Evolutionary conservation across 2,888 invertebrate species (phyloP).

Genomic region (Icerya purchasi): DNA sequence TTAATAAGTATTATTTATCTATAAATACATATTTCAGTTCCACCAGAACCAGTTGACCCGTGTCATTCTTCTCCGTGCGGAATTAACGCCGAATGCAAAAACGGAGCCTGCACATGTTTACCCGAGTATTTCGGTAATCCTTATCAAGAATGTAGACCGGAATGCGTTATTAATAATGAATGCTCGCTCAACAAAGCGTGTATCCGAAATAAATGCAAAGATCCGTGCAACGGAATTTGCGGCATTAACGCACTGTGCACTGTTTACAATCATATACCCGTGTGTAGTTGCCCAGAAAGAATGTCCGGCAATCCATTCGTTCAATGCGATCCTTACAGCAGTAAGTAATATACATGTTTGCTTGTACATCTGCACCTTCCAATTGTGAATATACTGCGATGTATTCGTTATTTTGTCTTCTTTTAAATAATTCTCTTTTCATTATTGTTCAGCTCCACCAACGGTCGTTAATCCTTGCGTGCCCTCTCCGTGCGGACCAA

Average conservation of each 20-base stretch:
- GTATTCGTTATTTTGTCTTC: neutral
- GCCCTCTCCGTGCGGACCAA: slow-evolving; percentile 30
- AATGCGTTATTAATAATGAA: slow-evolving; percentile 55
- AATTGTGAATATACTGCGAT: slow-evolving; percentile 1
- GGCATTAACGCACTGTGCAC: slow-evolving; percentile 51
- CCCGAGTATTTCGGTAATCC: slow-evolving; percentile 49
- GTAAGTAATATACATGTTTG: slow-evolving; percentile 3
- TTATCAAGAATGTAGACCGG: slow-evolving; percentile 49
- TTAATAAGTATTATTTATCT: too few species aligned
- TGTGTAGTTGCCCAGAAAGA: slow-evolving; percentile 42
- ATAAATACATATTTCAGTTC: too few species aligned
- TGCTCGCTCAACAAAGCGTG: slow-evolving; percentile 51
- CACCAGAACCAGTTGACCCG: slow-evolving; percentile 25
- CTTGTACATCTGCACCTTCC: neutral
- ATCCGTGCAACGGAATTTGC: slow-evolving; percentile 55
- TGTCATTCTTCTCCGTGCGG: slow-evolving; percentile 54
- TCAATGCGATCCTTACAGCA: slow-evolving; percentile 30
- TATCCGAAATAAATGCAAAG: slow-evolving; percentile 47
- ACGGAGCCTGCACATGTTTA: slow-evolving; percentile 53
- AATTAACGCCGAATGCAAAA: slow-evolving; percentile 48
- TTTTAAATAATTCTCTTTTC: slow-evolving; percentile 10
- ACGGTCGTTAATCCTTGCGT: slow-evolving; percentile 28
- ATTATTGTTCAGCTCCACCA: slow-evolving; percentile 36
- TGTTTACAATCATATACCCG: slow-evolving; percentile 51
- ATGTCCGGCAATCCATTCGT: slow-evolving; percentile 53